Base-by-base conservation (phyloP, 1,140 invertebrate species). In the Dufourea novaeangliae region DNA sequence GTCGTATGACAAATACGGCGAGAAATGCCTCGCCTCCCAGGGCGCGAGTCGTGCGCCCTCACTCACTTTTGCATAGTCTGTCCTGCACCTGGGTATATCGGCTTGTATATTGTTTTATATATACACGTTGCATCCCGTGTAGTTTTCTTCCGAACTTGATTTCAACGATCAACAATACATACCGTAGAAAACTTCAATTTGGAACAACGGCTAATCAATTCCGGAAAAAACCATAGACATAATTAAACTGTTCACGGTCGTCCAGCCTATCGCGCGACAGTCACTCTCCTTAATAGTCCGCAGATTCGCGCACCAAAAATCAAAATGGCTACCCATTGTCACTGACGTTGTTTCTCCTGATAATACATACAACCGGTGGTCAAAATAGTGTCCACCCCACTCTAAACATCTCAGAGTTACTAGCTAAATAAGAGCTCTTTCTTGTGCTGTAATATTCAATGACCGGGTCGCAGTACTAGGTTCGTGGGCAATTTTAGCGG, bases 11-110 rank as follows among this genome's bases (percentile, higher is more conserved):
- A 86, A 87, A 86, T 80, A 83, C 83, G 74, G 79, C 69, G 76
- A 85, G 69, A 81, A 82, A 78, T 75, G 86, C 81, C 83, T 87
- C 85, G 81, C 85, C 85, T 88, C 78, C 70, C 56, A 68, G 59
- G 59, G 57, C 63, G 79, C 75, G 77, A 83, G 59, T 71, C 39
- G 77, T 76, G 83, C 80, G 78, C 79, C 77, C 82, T 69, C 84
- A 70, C 74, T 79, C 74, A 78, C 57, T 85, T 71, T 64, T 63
- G 50, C 63, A 70, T 64, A 78, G 54, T 69, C 29, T 62, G 46
- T 71, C 27, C 52, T 61, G 74, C 79, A 78, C 79, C 74, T 80
- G 79, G 59, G 20, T 63, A 62, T 77, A 71, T 71, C 27, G 57
- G 67, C 34, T 57, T 50, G 67, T 71, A 50, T 77, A 50, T 77